phyloP scores from a whole-genome alignment of 2,113 vertebrate species.

The Cottus gobio region DNA sequence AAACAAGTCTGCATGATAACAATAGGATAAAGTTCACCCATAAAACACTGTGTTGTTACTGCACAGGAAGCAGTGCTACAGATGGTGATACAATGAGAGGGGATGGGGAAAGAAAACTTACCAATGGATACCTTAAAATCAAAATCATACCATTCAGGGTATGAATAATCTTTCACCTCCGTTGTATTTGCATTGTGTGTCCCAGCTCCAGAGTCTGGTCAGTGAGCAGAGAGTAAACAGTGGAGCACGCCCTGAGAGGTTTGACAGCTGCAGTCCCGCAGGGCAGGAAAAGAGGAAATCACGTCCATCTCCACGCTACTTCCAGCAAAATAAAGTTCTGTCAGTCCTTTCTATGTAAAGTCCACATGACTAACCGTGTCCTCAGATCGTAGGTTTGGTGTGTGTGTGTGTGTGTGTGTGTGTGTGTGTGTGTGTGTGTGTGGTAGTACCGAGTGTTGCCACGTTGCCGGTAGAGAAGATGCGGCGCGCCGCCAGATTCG shows the following conservation, averaged over 20 bases:
- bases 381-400: neutral
- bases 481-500: neutral
- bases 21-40: constrained; percentile 63
- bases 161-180: neutral
- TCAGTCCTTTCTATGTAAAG: neutral
- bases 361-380: neutral
- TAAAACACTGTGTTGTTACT: too few relatives aligned
- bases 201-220: neutral
- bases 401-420: too few relatives aligned
- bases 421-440: too few relatives aligned
- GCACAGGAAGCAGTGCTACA: neutral
- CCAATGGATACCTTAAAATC: neutral
- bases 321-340: neutral
- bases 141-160: neutral
- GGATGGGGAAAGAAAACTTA: neutral
- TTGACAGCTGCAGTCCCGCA: constrained; percentile 52
- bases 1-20: constrained; percentile 57
- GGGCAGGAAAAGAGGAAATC: constrained; percentile 34
- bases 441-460: constrained; percentile 40
- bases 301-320: neutral
- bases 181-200: neutral
- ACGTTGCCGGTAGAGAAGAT: constrained; percentile 68
- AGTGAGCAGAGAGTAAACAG: constrained; percentile 39
- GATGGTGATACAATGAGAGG: neutral
- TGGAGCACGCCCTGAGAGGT: constrained; percentile 45